These are phyloP conservation scores for Ophioderma brevispina DNA, from an alignment of 35 echinoderm and acorn worm genomes.

Conservation along the genomic window DNA sequence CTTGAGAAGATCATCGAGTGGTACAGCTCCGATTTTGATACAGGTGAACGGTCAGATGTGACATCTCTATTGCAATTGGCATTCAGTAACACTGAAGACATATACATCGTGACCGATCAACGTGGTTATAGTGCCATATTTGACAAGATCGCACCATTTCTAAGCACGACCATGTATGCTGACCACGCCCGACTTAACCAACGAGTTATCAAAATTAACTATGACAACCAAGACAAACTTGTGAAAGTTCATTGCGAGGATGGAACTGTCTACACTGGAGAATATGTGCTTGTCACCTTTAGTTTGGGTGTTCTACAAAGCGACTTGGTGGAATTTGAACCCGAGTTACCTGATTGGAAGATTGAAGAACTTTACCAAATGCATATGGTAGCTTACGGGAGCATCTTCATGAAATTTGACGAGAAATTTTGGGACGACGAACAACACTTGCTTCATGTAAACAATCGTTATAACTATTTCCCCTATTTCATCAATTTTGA, in stretches of 20 bases:
- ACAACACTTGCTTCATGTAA: conserved; percentile 11
- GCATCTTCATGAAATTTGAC: conserved; percentile 44
- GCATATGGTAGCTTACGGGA: not conserved
- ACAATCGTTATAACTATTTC: conserved; percentile 9
- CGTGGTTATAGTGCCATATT: not conserved
- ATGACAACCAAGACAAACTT: not conserved
- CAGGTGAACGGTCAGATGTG: not conserved
- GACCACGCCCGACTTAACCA: conserved; percentile 24
- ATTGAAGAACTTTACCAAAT: conserved; percentile 14
- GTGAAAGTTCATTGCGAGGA: conserved; percentile 35
- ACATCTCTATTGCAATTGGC: not conserved
- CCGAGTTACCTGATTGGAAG: conserved; percentile 52
- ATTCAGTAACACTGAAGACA: not conserved
- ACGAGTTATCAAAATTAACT: conserved; percentile 22
- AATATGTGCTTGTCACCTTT: conserved; percentile 44
- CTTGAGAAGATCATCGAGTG: conserved; percentile 11
- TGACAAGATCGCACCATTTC: not conserved
- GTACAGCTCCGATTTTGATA: not conserved
- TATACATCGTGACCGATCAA: not conserved
- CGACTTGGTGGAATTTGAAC: conserved; percentile 39
- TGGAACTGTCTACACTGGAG: conserved; percentile 5
- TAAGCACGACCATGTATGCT: too few species aligned
- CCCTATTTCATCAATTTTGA: conserved; percentile 45
- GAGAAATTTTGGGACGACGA: conserved; percentile 40
- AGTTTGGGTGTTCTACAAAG: conserved; percentile 47